Evolutionary conservation across 2,113 vertebrate genomes (phyloP).

Genomic region (Vombatus ursinus): DNA sequence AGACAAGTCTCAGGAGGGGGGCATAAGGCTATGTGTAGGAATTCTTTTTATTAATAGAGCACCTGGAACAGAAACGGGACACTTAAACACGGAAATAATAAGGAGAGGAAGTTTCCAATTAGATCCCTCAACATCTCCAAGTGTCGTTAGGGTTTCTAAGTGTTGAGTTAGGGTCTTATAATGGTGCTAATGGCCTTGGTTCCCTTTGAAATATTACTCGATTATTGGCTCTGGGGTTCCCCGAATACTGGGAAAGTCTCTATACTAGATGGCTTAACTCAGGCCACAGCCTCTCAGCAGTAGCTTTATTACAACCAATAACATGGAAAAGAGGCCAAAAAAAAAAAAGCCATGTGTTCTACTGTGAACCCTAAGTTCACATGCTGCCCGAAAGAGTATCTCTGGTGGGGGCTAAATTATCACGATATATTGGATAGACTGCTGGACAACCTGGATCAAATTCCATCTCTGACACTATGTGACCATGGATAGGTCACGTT

Average conservation of each 20-base stretch:
- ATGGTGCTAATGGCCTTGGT: not conserved
- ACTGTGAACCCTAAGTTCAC: too few species aligned
- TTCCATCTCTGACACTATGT: not conserved
- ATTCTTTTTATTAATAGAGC: not conserved
- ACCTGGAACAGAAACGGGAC: not conserved
- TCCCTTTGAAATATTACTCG: not conserved
- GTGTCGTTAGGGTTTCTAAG: not conserved
- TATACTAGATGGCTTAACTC: too few species aligned
- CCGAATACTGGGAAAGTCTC: not conserved
- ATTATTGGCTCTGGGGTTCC: not conserved
- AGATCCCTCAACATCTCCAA: not conserved
- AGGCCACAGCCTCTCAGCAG: too few species aligned
- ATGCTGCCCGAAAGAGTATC: too few species aligned
- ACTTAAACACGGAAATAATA: not conserved
- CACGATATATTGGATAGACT: not conserved
- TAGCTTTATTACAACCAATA: too few species aligned
- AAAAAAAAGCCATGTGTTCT: too few species aligned
- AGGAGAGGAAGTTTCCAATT: not conserved
- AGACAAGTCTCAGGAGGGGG: not conserved
- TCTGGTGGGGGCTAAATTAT: not conserved
- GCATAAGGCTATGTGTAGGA: not conserved
- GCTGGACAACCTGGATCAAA: not conserved
- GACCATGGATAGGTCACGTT: not conserved
- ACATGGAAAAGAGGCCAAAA: too few species aligned
- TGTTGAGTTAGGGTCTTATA: too few species aligned